These are phyloP conservation scores for Neoseiulus cucumeris DNA, from an alignment of 1,140 invertebrate species.

Conservation along the genomic window DNA sequence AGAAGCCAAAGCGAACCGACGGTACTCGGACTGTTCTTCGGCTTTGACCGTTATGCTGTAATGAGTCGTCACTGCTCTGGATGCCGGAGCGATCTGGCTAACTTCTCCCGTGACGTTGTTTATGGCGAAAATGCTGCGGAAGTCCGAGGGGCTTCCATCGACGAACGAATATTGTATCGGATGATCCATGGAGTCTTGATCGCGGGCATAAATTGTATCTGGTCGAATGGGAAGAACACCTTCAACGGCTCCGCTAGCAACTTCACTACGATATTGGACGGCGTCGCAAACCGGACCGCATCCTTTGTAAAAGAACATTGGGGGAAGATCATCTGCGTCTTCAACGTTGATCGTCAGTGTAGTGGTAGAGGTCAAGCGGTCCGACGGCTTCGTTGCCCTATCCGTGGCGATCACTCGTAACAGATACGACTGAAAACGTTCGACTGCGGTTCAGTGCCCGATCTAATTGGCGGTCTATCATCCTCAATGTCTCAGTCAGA, in stretches of 20 bases:
- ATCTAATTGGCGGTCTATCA: no score
- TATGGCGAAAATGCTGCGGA: constrained; percentile 19
- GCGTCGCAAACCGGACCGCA: constrained; percentile 25
- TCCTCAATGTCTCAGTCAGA: no score
- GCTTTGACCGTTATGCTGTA: constrained; percentile 57
- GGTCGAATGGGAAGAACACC: constrained; percentile 60
- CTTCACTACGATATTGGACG: constrained; percentile 17
- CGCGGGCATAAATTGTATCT: constrained; percentile 65
- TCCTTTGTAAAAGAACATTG: constrained; percentile 53
- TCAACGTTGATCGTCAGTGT: constrained; percentile 60
- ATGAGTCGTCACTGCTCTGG: constrained; percentile 48
- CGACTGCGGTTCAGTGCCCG: neutral
- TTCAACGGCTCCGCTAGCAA: constrained; percentile 24
- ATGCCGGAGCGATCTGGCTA: constrained; percentile 53
- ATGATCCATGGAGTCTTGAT: constrained; percentile 63
- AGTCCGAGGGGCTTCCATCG: constrained; percentile 34
- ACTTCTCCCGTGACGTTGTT: constrained; percentile 45
- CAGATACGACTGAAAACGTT: neutral
- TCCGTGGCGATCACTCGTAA: constrained; percentile 15
- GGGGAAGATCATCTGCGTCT: constrained; percentile 36
- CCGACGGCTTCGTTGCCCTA: constrained; percentile 15
- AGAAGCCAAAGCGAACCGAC: constrained; percentile 56
- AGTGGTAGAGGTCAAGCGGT: constrained; percentile 28
- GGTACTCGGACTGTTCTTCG: constrained; percentile 52
- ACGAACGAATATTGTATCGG: constrained; percentile 57